These are phyloP conservation scores for Macrobrachium rosenbergii DNA, from an alignment of 1,140 invertebrate genomes.

Conservation along the genomic window DNA sequence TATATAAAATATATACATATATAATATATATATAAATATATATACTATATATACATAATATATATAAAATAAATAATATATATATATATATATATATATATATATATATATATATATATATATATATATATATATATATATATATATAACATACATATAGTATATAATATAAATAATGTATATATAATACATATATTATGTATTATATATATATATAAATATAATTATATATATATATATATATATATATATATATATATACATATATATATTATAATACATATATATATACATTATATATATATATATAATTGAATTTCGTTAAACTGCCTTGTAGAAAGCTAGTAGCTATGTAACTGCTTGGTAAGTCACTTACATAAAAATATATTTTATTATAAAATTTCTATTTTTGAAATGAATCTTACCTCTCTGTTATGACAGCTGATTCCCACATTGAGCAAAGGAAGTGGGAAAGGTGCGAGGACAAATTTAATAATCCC, in stretches of 20 bases:
- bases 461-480: no score
- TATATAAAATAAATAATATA: slow-evolving; percentile 33
- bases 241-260: slow-evolving; percentile 33
- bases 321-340: no score
- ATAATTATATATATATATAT: slow-evolving; percentile 11
- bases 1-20: slow-evolving; percentile 31
- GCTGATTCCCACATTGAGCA: no score
- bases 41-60: slow-evolving; percentile 26
- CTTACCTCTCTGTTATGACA: no score
- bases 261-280: slow-evolving; percentile 47
- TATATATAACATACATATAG: background rate
- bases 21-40: slow-evolving; percentile 32
- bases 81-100: slow-evolving; percentile 31
- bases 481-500: no score
- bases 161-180: background rate
- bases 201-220: slow-evolving; percentile 18
- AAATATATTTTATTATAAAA: no score
- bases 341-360: no score
- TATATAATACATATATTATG: background rate
- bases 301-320: slow-evolving; percentile 44
- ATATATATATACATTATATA: slow-evolving; percentile 44
- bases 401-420: no score
- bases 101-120: slow-evolving; percentile 12
- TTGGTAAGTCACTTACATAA: no score
- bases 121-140: slow-evolving; percentile 1